Evolutionary conservation across 1,140 invertebrate genomes (phyloP), one percentile per base, ranked within the genome.

Genomic region (Cotesia vestalis): DNA sequence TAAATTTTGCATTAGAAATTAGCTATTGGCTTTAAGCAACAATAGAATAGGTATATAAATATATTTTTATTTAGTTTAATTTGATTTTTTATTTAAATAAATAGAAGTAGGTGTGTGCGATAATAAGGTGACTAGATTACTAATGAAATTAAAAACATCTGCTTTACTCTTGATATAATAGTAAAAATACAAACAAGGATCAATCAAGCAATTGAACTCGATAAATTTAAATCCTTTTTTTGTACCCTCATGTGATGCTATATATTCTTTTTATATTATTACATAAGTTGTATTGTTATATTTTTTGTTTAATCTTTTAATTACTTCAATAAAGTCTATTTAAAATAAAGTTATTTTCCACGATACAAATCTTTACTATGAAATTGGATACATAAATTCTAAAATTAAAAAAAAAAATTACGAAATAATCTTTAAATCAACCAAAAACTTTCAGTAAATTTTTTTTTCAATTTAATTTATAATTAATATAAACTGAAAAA

Each of bases 171-270:
- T 57, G 17, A 57, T 20, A 57, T 57, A 27, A n/a, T 57, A 57
- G 53, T 57, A 17, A n/a, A 46, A 46, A 46, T 46, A 46, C 40
- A 12, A 17, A 36, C 40, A 12, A 17, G 34, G 77, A 75, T 81
- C 46, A 80, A 81, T 66, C 74, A 75, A 79, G 52, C 75, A 80
- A 77, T 81, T 81, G 79, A 81, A 77, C 80, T 71, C 70, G 63
- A 74, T 78, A 76, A 11, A 61, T 76, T 73, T 69, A 67, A 72
- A 63, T 63, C n/a, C 66, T 38, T 40, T 71, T 75, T 64, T 61
- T 69, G 8, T 55, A 64, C 9, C 17, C 14, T n/a, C 17, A 66
- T 5, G 52, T 63, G 59, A 52, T 14, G 4, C 9, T 73, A 35
- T 27, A 14, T 8, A 9, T 3, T 38, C 36, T n/a, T n/a, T 27